Evolutionary conservation across 2,888 invertebrate species (phyloP).

Genomic region (Dasypogon diadema): DNA sequence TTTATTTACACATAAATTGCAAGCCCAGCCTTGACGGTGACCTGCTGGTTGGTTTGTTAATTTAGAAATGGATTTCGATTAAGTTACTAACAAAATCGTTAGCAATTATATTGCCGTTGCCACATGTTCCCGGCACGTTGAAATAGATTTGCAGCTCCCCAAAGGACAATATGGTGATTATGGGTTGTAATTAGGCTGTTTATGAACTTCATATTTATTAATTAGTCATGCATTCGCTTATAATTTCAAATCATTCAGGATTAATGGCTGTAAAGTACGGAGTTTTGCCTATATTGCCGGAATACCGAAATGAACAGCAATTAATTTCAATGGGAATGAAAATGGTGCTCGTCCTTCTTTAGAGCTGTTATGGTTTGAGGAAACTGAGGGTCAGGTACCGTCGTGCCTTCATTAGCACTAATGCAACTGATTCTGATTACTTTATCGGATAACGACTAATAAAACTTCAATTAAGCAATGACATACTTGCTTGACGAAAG

Average conservation of each 20-base stretch:
- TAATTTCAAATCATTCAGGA: background rate
- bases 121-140: background rate
- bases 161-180: background rate
- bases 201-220: conserved; percentile 4
- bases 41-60: background rate
- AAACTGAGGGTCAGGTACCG: background rate
- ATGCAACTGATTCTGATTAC: background rate
- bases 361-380: background rate
- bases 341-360: background rate
- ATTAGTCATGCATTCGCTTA: background rate
- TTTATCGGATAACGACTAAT: background rate
- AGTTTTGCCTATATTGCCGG: background rate
- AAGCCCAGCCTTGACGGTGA: too few species aligned
- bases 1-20: too few species aligned
- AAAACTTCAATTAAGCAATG: background rate
- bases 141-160: background rate
- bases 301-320: background rate
- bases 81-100: background rate
- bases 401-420: background rate
- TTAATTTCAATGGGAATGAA: background rate
- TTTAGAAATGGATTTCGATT: background rate
- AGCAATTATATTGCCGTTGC: background rate
- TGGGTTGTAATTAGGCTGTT: background rate
- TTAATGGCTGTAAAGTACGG: background rate
- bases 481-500: background rate